Evolutionary conservation across 1,140 invertebrate genomes (phyloP).

Genomic region (Drosophila punjabiensis): DNA sequence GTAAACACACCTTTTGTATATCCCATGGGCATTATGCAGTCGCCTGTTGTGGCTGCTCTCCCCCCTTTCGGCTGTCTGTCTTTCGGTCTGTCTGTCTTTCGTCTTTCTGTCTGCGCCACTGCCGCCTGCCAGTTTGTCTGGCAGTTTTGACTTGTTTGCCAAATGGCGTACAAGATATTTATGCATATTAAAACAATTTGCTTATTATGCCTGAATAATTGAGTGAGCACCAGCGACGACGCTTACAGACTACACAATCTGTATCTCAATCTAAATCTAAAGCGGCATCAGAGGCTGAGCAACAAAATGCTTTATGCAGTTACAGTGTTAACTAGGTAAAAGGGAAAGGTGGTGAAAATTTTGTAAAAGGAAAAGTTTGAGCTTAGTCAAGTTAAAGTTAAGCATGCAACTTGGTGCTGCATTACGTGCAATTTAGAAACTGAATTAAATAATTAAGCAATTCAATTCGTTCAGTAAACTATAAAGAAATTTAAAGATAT

Average conservation of each 20-base stretch:
- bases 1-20: constrained; percentile 74
- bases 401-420: background rate
- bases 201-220: constrained; percentile 84
- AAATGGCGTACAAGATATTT: constrained; percentile 84
- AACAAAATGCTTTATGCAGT: constrained; percentile 20
- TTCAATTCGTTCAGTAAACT: no score
- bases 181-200: constrained; percentile 84
- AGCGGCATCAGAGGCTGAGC: constrained; percentile 9
- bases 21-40: constrained; percentile 64
- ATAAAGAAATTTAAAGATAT: background rate
- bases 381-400: no score
- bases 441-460: no score
- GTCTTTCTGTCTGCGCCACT: constrained; percentile 28
- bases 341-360: background rate
- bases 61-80: background rate
- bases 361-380: no score
- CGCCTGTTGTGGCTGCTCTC: constrained; percentile 27
- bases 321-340: constrained; percentile 5
- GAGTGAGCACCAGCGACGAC: constrained; percentile 61
- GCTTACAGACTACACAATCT: constrained; percentile 31
- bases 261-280: constrained; percentile 50
- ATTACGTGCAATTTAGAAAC: background rate
- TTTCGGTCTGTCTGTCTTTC: background rate
- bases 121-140: constrained; percentile 70
- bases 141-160: constrained; percentile 82